phyloP scores from a whole-genome alignment of 1,140 invertebrate genomes.

The Physella acuta region DNA sequence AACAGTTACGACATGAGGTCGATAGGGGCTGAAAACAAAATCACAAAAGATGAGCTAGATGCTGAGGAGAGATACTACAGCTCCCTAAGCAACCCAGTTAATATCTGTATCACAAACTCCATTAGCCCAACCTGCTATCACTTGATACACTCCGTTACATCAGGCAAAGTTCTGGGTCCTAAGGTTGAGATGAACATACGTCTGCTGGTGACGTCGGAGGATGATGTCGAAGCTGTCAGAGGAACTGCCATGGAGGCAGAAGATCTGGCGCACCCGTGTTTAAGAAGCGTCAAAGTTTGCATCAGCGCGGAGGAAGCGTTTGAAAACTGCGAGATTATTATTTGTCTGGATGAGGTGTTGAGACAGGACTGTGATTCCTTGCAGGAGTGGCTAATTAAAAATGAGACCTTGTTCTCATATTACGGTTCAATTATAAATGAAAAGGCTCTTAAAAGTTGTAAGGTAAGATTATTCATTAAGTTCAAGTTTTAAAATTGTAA shows the following conservation, averaged over 20 bases:
- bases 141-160: slow-evolving; percentile 41
- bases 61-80: slow-evolving; percentile 42
- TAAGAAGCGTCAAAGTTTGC: slow-evolving; percentile 41
- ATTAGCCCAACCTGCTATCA: slow-evolving; percentile 41
- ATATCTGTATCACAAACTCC: slow-evolving; percentile 56
- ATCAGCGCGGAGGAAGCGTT: slow-evolving; percentile 47
- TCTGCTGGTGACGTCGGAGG: slow-evolving; percentile 36
- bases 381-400: slow-evolving; percentile 46
- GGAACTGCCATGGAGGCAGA: slow-evolving; percentile 52
- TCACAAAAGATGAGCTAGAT: slow-evolving; percentile 49
- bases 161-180: slow-evolving; percentile 51
- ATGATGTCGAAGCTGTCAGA: slow-evolving; percentile 36
- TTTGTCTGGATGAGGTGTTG: slow-evolving; percentile 52
- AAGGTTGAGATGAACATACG: slow-evolving; percentile 46
- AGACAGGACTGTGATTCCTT: slow-evolving; percentile 36
- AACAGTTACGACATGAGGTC: slow-evolving; percentile 52
- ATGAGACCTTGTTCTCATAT: slow-evolving; percentile 42
- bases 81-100: slow-evolving; percentile 44
- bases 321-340: slow-evolving; percentile 44
- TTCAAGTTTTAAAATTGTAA: neutral
- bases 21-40: slow-evolving; percentile 50
- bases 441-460: slow-evolving; percentile 39
- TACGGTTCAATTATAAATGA: slow-evolving; percentile 51
- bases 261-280: slow-evolving; percentile 46
- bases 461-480: slow-evolving; percentile 7